Percentiles rank a stretch among this genome's conserved stretches.
Conservation (phyloP, 2,113 vertebrate genomes). For the Conger conger region DNA sequence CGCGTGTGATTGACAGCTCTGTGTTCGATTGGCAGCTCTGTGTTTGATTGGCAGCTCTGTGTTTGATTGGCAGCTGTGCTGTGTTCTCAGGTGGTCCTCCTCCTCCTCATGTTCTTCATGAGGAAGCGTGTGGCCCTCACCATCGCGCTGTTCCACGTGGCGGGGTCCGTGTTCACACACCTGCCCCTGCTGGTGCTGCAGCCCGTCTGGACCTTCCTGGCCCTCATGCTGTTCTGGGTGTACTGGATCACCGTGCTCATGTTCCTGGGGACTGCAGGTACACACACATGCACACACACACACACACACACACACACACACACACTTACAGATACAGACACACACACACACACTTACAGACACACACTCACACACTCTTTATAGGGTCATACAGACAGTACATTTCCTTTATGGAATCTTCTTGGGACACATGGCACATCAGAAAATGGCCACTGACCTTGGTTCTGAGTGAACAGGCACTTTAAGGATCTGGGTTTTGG, state of each 20-base stretch:
- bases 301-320: slow-evolving; percentile 44
- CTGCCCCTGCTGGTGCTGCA: slow-evolving; percentile 89
- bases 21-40: background rate
- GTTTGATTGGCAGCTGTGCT: background rate
- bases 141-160: slow-evolving; percentile 93
- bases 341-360: slow-evolving; percentile 10
- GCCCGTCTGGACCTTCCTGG: slow-evolving; percentile 95
- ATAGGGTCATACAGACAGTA: no score
- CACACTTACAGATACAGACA: slow-evolving; percentile 38
- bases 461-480: no score
- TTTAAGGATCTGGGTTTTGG: no score
- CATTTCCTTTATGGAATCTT: no score
- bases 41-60: background rate
- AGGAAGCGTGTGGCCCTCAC: slow-evolving; percentile 94
- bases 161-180: slow-evolving; percentile 93
- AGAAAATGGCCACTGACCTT: no score
- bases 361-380: slow-evolving; percentile 48
- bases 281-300: slow-evolving; percentile 42
- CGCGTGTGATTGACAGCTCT: background rate
- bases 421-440: no score
- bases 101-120: slow-evolving; percentile 93
- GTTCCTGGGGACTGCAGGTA: slow-evolving; percentile 90
- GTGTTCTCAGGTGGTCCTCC: slow-evolving; percentile 79
- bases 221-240: slow-evolving; percentile 90
- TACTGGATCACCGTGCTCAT: slow-evolving; percentile 93